Evolutionary conservation across 2,888 invertebrate genomes (phyloP), one percentile per base, ranked within the genome.

Genomic region (Notodonta dromedarius): DNA sequence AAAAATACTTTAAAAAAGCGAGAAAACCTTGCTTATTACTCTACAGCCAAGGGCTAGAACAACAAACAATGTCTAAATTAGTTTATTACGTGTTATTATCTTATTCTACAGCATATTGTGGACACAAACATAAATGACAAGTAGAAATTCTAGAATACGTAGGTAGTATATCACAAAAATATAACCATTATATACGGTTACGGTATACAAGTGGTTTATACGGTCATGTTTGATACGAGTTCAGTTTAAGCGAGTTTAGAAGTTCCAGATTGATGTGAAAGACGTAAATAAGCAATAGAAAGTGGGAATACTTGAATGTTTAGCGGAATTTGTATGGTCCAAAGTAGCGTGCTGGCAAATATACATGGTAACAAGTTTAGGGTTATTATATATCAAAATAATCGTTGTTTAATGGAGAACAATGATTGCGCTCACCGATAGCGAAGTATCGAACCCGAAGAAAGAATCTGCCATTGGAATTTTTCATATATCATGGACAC

Each of bases 391-490:
- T 72, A 73, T 66, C 66, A 66, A 82, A 79, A 65, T 67, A 63
- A 69, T 69, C 61, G 69, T 72, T 59, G 69, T 61, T 69, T 67
- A 58, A 52, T 13, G 62, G 71, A 76, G 74, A 81, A 80, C 72
- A 69, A 59, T 65, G 56, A 63, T 63, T 69, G 65, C 85, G 95
- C 96, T 96, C 93, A 97, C 97, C 94, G 96, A 95, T 94, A 95
- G 86, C 90, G 96, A 94, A 88, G 96, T 95, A 94, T 96, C 96
- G 94, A 97, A 96, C 94, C 96, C 96, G 95, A 97, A 97, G 95
- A 97, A 97, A 93, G 96, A 96, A 95, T 97, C 96, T 95, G 96
- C 97, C 97, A 97, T 97, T 96, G 90, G 92, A 89, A 87, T 87
- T 92, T 92, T 91, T 94, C 94, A 94, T 94, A 87, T 91, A 94